A percentile compares a stretch with the other conserved stretches of the same genome.
These are phyloP conservation scores for Nannoperca obscura DNA, from an alignment of 2,797 vertebrate genomes.

Conservation along the genomic window DNA sequence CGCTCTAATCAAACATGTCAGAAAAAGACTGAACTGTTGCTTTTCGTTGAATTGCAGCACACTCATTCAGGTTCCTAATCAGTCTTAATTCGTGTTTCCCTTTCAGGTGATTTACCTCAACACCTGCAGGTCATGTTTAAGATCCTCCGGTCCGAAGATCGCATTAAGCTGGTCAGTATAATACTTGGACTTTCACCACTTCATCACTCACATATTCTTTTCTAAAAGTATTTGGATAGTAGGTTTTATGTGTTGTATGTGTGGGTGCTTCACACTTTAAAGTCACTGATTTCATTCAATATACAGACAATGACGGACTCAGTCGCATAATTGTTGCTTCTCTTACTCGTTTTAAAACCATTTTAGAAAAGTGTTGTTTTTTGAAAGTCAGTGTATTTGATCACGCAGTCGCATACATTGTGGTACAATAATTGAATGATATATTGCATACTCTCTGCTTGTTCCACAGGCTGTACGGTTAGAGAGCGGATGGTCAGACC, in stretches of 20 bases:
- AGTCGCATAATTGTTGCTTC: not conserved
- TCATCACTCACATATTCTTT: not conserved
- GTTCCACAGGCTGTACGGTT: constrained; percentile 90
- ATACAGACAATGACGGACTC: not conserved
- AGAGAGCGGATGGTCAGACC: constrained; percentile 93
- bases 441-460: not conserved
- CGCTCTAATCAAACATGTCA: not conserved
- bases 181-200: not conserved
- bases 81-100: constrained; percentile 3
- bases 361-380: not conserved
- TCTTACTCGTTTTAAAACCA: not conserved
- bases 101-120: constrained; percentile 94
- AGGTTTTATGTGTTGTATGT: not conserved
- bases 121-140: constrained; percentile 99
- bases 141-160: constrained; percentile 95
- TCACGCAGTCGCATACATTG: not conserved
- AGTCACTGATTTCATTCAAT: not conserved
- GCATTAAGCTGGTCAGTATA: constrained; percentile 94
- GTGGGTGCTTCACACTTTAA: not conserved
- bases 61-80: constrained; percentile 1
- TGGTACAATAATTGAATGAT: not conserved
- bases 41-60: not conserved
- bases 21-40: not conserved
- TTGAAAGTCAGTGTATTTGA: not conserved
- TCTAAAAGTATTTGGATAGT: not conserved